Percentiles rank a stretch among this genome's conserved stretches.
Conservation (phyloP, 2,888 invertebrate genomes). For the Holacanthella duospinosa region DNA sequence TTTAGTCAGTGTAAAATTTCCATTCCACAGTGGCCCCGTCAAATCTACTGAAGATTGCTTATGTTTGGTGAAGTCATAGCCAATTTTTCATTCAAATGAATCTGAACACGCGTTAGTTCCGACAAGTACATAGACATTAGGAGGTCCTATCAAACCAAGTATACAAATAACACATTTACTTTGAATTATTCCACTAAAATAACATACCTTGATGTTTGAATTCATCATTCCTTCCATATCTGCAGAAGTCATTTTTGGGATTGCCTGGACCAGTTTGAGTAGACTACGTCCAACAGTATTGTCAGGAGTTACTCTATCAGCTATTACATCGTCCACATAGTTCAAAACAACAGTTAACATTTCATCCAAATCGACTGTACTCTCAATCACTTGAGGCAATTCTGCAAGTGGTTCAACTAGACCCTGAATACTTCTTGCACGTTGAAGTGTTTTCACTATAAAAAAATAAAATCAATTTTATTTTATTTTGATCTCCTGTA, state of each 20-base stretch:
- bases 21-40: too few relatives aligned
- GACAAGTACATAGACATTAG: conserved; percentile 94
- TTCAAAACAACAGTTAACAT: conserved; percentile 62
- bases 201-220: conserved; percentile 70
- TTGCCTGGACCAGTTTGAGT: conserved; percentile 78
- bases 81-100: conserved; percentile 91
- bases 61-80: conserved; percentile 29
- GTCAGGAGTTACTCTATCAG: conserved; percentile 60
- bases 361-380: conserved; percentile 63
- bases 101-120: conserved; percentile 89
- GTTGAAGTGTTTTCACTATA: conserved; percentile 62
- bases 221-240: conserved; percentile 92
- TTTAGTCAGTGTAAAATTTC: too few relatives aligned
- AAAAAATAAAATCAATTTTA: neutral
- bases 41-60: neutral
- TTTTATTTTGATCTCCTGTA: neutral
- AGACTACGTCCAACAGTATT: conserved; percentile 82
- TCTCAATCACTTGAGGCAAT: conserved; percentile 68
- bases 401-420: conserved; percentile 60
- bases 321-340: conserved; percentile 87
- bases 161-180: too few relatives aligned
- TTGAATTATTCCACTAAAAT: conserved; percentile 1
- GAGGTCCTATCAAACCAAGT: conserved; percentile 62
- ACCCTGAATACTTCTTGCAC: conserved; percentile 58
- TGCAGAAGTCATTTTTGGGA: conserved; percentile 79